Conservation (phyloP, 2,113 vertebrate species). For the Pedetes capensis region DNA sequence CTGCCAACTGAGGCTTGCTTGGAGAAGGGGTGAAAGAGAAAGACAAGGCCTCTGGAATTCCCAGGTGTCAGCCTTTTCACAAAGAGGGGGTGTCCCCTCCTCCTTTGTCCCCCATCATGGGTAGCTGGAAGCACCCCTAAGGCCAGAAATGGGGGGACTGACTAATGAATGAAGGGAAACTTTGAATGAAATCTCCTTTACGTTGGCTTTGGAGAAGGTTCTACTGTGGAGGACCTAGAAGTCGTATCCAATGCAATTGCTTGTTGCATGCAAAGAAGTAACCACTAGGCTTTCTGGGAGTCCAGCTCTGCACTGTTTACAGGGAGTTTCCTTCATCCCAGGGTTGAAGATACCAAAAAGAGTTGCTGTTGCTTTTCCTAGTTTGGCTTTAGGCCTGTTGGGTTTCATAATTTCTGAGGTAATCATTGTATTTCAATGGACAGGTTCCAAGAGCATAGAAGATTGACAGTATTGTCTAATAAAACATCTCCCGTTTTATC, state of each 20-base stretch:
- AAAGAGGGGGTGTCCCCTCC: background rate
- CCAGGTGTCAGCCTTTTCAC: background rate
- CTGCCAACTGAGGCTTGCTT: background rate
- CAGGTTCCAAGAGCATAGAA: conserved; percentile 37
- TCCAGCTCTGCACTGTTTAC: background rate
- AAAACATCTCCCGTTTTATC: conserved; percentile 48
- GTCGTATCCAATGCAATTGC: conserved; percentile 45
- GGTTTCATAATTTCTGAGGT: conserved; percentile 61
- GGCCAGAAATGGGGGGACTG: background rate
- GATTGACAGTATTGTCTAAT: conserved; percentile 57
- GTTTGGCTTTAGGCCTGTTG: conserved; percentile 1
- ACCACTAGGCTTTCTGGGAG: conserved; percentile 14
- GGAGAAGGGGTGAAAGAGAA: background rate
- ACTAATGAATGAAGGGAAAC: conserved; percentile 56
- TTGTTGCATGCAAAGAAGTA: conserved; percentile 41
- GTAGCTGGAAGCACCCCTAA: conserved; percentile 13
- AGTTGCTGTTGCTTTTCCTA: background rate
- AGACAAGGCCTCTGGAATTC: background rate
- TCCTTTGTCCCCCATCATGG: background rate
- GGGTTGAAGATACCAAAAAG: background rate
- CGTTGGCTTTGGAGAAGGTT: conserved; percentile 64
- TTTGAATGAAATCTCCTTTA: conserved; percentile 37
- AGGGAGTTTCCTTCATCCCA: background rate
- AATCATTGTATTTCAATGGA: background rate
- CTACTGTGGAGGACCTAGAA: conserved; percentile 43